Percentiles rank a stretch among this genome's conserved stretches.
Evolutionary conservation across 2,113 vertebrate genomes (phyloP).

Genomic region (Mobula hypostoma): DNA sequence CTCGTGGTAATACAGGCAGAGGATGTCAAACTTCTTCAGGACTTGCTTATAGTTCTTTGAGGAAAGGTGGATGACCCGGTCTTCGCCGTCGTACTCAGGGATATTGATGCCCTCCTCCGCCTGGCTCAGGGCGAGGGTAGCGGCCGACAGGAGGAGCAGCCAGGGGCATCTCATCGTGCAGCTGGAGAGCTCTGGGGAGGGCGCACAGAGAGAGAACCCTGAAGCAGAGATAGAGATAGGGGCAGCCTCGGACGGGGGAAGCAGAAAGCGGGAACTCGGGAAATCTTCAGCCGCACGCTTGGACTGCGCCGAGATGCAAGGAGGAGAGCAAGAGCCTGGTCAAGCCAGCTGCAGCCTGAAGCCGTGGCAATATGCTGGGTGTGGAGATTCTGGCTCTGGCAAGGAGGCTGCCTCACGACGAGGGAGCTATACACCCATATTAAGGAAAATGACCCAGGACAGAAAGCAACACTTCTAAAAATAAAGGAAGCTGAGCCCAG

Average conservation of each 20-base stretch:
- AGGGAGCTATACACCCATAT: background rate
- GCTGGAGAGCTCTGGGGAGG: background rate
- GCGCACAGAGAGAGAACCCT: background rate
- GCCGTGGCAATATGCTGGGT: background rate
- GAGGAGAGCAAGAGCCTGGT: background rate
- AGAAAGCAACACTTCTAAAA: background rate
- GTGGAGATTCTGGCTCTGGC: background rate
- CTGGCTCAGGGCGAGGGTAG: background rate
- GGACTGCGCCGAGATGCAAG: background rate
- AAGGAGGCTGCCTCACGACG: too few species aligned
- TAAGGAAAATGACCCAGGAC: background rate
- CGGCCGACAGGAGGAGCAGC: background rate
- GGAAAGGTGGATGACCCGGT: conserved; percentile 78
- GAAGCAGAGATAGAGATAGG: background rate
- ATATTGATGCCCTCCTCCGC: conserved; percentile 84
- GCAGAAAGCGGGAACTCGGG: background rate
- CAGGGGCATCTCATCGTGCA: background rate
- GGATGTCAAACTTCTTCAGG: conserved; percentile 75
- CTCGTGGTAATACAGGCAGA: conserved; percentile 79
- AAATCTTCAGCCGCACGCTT: too few species aligned
- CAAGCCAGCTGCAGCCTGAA: background rate
- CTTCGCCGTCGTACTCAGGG: conserved; percentile 85
- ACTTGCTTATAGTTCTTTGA: conserved; percentile 86
- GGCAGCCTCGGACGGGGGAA: background rate
- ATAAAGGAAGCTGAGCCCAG: background rate